These are phyloP conservation scores for Urocitellus parryii DNA, from an alignment of 2,113 vertebrate species.

Conservation along the genomic window DNA sequence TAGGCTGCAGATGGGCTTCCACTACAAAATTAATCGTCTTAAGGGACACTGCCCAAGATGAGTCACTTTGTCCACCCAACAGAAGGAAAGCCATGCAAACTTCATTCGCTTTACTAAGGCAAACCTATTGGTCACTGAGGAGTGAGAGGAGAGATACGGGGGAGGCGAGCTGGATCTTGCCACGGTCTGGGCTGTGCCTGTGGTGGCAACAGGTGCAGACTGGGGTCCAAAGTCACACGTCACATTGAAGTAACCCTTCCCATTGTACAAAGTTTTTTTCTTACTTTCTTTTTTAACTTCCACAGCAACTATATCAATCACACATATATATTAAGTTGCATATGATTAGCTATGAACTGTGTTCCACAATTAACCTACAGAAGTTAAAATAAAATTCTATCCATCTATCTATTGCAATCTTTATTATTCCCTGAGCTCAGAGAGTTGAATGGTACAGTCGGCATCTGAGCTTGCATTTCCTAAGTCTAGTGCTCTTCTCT, in stretches of 20 bases:
- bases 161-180: rapidly evolving
- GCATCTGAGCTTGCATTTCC: neutral
- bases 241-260: neutral
- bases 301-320: neutral
- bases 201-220: rapidly evolving
- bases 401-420: too few species aligned
- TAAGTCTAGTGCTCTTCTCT: neutral
- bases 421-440: neutral
- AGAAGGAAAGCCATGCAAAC: neutral
- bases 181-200: rapidly evolving
- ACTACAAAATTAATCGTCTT: too few species aligned
- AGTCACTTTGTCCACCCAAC: neutral
- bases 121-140: neutral
- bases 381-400: neutral
- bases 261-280: neutral
- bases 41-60: rapidly evolving
- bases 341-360: neutral
- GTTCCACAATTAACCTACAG: neutral
- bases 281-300: neutral
- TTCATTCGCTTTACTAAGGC: rapidly evolving
- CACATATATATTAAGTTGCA: neutral
- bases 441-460: too few species aligned
- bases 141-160: neutral
- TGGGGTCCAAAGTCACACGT: rapidly evolving
- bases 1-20: rapidly evolving